Evolutionary conservation across 2,888 invertebrate species (phyloP).

Genomic region (Pseudoips prasinana): DNA sequence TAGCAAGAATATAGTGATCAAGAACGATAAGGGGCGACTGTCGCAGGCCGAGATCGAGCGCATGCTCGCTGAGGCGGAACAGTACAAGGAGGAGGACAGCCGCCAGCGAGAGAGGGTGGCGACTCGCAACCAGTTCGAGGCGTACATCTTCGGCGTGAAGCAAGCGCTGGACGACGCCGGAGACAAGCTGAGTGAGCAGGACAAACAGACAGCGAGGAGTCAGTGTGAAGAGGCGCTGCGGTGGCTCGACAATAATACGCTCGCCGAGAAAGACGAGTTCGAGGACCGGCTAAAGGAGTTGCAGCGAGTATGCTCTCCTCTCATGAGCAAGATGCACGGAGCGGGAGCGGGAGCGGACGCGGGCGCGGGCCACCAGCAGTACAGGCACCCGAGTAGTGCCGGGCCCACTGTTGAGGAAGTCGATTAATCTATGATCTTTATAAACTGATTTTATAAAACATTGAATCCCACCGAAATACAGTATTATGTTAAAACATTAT

Average conservation of each 20-base stretch:
- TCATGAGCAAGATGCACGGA: constrained; percentile 82
- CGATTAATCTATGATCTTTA: not conserved
- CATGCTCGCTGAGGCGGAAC: constrained; percentile 88
- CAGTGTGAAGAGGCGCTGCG: constrained; percentile 82
- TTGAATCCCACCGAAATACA: too few relatives aligned
- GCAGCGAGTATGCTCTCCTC: constrained; percentile 78
- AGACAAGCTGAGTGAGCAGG: constrained; percentile 82
- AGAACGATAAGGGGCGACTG: constrained; percentile 88
- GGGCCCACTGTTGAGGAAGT: not conserved
- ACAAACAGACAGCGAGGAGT: constrained; percentile 79
- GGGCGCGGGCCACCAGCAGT: not conserved
- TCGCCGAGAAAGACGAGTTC: constrained; percentile 84
- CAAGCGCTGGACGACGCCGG: constrained; percentile 85
- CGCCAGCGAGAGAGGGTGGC: constrained; percentile 84
- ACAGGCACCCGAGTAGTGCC: not conserved
- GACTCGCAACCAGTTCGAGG: constrained; percentile 87
- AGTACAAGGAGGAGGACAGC: constrained; percentile 87
- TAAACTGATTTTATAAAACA: too few relatives aligned
- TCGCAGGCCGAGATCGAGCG: constrained; percentile 86
- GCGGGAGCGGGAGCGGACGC: constrained; percentile 44
- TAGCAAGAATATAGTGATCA: constrained; percentile 86
- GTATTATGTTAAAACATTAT: too few relatives aligned
- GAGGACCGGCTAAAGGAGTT: constrained; percentile 83
- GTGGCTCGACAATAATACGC: constrained; percentile 87
- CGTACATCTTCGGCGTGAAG: constrained; percentile 86